Evolutionary conservation across 1,140 invertebrate species (phyloP).

Genomic region (Samia ricini): DNA sequence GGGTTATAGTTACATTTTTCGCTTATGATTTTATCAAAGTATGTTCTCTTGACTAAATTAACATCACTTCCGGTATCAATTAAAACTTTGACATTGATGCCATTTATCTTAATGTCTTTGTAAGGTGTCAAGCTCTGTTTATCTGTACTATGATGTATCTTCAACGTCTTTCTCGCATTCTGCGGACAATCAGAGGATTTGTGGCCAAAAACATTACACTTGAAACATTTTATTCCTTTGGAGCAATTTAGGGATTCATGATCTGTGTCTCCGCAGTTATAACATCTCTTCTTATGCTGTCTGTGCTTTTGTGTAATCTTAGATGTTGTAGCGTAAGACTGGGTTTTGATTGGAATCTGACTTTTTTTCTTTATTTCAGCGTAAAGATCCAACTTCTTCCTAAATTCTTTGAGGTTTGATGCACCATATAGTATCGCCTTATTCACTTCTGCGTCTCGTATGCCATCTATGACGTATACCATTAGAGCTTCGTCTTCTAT

Average conservation of each 20-base stretch:
- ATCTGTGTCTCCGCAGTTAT: slow-evolving; percentile 23
- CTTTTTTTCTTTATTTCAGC: too few relatives aligned
- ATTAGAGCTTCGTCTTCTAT: too few relatives aligned
- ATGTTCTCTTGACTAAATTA: slow-evolving; percentile 11
- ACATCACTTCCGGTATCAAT: slow-evolving; percentile 29
- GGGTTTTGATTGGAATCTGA: too few relatives aligned
- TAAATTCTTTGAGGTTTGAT: too few relatives aligned
- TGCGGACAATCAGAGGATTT: slow-evolving; percentile 20
- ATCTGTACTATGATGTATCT: slow-evolving; percentile 12
- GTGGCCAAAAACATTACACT: slow-evolving; percentile 27
- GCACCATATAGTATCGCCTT: too few relatives aligned
- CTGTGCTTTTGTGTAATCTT: too few relatives aligned
- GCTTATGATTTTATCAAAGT: slow-evolving; percentile 8
- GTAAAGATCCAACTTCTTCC: too few relatives aligned
- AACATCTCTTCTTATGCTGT: slow-evolving; percentile 18
- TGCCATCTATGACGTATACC: too few relatives aligned
- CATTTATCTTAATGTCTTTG: slow-evolving; percentile 19
- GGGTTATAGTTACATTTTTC: slow-evolving; percentile 2
- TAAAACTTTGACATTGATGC: background rate
- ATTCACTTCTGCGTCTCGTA: too few relatives aligned
- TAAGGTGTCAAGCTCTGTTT: slow-evolving; percentile 4
- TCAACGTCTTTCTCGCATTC: slow-evolving; percentile 13
- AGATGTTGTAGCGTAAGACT: too few relatives aligned
- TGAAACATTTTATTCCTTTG: slow-evolving; percentile 36
- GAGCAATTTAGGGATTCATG: slow-evolving; percentile 16